A percentile compares a stretch with the other conserved stretches of the same genome.
phyloP scores from a whole-genome alignment of 2,888 invertebrate genomes.

The Pollenia amentaria region DNA sequence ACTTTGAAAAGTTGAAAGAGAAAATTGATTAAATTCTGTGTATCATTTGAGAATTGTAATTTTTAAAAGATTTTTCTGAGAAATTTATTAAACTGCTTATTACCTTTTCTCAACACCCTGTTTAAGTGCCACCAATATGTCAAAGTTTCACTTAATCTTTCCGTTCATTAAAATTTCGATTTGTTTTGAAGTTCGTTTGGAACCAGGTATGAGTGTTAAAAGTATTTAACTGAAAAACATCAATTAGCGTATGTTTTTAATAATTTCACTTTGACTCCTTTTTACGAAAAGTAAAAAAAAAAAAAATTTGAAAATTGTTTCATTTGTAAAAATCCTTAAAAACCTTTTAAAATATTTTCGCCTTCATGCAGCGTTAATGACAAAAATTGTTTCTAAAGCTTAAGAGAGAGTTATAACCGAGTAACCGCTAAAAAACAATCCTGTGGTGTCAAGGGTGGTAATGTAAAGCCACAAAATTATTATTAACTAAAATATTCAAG shows the following conservation, averaged over 20 bases:
- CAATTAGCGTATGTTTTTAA: slow-evolving; percentile 75
- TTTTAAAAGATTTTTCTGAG: too few relatives aligned
- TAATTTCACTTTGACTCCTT: slow-evolving; percentile 52
- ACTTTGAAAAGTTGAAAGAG: too few relatives aligned
- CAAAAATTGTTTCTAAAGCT: slow-evolving; percentile 49
- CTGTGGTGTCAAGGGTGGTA: slow-evolving; percentile 68
- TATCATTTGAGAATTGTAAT: too few relatives aligned
- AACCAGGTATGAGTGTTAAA: slow-evolving; percentile 16
- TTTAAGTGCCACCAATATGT: not conserved
- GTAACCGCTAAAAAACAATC: slow-evolving; percentile 47
- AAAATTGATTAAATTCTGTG: too few relatives aligned
- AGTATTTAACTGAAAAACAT: slow-evolving; percentile 64
- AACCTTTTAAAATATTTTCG: slow-evolving; percentile 53
- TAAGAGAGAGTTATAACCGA: slow-evolving; percentile 4
- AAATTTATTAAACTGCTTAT: not conserved
- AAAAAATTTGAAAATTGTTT: slow-evolving; percentile 39
- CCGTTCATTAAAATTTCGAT: slow-evolving; percentile 51
- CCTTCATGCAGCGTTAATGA: slow-evolving; percentile 74
- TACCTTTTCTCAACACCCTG: slow-evolving; percentile 26
- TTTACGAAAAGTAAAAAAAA: not conserved
- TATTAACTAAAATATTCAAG: slow-evolving; percentile 66
- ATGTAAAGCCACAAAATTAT: slow-evolving; percentile 75
- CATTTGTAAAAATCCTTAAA: slow-evolving; percentile 53
- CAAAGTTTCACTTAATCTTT: slow-evolving; percentile 38
- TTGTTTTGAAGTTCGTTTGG: slow-evolving; percentile 48